These are phyloP conservation scores for Periparus ater DNA, from an alignment of 2,797 vertebrate genomes.

Conservation along the genomic window DNA sequence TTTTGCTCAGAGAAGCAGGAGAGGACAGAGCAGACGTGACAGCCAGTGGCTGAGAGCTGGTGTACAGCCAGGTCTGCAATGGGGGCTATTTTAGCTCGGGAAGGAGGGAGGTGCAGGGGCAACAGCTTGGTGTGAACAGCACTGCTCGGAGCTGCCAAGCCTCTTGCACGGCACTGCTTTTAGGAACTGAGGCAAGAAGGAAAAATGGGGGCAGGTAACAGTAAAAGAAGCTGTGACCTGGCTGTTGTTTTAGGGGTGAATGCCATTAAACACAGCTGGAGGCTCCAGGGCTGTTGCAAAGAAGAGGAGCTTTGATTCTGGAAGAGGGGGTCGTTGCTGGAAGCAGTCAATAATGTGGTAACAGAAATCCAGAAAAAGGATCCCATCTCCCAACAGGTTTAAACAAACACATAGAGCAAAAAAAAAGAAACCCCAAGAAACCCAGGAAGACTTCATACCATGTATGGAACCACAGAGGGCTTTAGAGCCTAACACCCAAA, in stretches of 20 bases:
- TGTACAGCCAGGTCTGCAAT: background rate
- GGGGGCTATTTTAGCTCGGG: background rate
- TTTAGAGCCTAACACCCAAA: background rate
- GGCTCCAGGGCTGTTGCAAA: background rate
- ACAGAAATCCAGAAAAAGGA: background rate
- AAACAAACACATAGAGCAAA: background rate
- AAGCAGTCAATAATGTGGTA: background rate
- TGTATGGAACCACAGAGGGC: background rate
- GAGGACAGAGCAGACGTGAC: background rate
- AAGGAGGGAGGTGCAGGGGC: background rate
- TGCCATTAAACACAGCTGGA: background rate
- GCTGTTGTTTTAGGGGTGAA: background rate
- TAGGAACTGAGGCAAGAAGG: background rate
- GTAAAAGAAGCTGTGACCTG: background rate
- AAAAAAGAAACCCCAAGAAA: background rate
- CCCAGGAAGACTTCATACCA: rapidly evolving
- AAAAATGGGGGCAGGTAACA: background rate
- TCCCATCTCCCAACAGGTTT: background rate
- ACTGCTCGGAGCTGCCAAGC: background rate
- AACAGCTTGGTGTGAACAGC: background rate
- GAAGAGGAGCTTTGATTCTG: background rate
- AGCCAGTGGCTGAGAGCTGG: background rate
- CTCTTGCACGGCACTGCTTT: background rate
- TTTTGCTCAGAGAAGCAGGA: background rate
- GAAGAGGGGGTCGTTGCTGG: background rate